Base-by-base conservation (phyloP, 35 echinoderm and acorn worm genomes). In the Antedon bifida region DNA sequence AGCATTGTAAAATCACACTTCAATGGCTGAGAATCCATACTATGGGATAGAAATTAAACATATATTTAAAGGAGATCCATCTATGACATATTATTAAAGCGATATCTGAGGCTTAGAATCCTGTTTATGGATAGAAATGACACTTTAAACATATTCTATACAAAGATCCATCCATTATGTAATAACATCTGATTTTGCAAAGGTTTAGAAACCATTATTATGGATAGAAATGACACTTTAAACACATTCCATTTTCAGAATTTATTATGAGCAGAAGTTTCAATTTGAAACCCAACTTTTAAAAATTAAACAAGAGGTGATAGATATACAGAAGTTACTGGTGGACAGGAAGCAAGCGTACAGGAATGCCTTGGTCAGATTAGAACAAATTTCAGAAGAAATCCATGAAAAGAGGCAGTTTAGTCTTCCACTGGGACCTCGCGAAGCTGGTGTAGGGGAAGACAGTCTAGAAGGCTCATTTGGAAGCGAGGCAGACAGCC, bases 351-450 rank as follows among this genome's bases (percentile, higher is more conserved):
- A 92, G 81, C 55, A 73, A 34, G 51, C 82, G 34, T 97, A 97
- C 55, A 81, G 84, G 33, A 76, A 91, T 30, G 87, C 94, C 5
- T 77, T 97, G 26, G 84, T 77, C 32, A 79, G 80, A 17, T 76
- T 97, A 0, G 94, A 97, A 78, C 85, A 75, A 26, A 97, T 97
- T 82, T 97, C 94, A 35, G 94, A 97, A 30, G 91, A 92, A 74
- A 97, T 97, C 55, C 94, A 97, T 39, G 84, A 90, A 32, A 90
- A 79, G 33, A 81, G 94, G 26, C 75, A 82, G 21, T 51, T 92
- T 5, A 76, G 75, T 9, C 55, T 74, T 0, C 55, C 81, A 16
- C 19, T 87, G 10, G 82, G 82, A 51, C 81, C 88, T 34, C 82
- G 83, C 17, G 79, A 86, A 39, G 78, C 89, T 33, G 85, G 91